phyloP scores from a whole-genome alignment of 2,888 invertebrate genomes.

The Cotesia congregata region DNA sequence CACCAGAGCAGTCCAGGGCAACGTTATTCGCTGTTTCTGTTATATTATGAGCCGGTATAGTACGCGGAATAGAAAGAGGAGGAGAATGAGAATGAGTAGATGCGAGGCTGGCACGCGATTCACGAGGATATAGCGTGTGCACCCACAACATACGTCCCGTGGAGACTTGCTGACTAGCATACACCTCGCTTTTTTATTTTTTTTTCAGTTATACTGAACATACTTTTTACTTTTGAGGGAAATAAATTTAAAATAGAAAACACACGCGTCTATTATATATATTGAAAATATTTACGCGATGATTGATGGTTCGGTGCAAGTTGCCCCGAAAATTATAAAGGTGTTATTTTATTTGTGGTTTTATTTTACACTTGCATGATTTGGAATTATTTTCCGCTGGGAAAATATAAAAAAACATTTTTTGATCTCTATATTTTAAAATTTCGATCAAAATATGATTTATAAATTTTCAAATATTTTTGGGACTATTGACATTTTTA shows the following conservation, averaged over 20 bases:
- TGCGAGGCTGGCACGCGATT: slow-evolving; percentile 53
- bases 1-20: slow-evolving; percentile 16
- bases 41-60: no score
- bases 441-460: no score
- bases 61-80: slow-evolving; percentile 42
- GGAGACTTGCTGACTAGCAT: slow-evolving; percentile 23
- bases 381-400: not conserved
- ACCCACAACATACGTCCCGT: slow-evolving; percentile 31
- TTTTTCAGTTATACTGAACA: slow-evolving; percentile 19
- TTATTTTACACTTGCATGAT: not conserved
- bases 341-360: not conserved
- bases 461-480: no score
- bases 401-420: no score
- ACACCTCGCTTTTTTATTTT: slow-evolving; percentile 17
- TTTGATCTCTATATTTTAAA: no score
- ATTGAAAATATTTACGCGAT: not conserved
- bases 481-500: no score
- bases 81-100: slow-evolving; percentile 40
- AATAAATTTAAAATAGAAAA: not conserved
- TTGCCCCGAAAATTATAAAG: not conserved
- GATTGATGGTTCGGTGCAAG: not conserved
- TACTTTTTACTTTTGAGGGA: slow-evolving; percentile 12
- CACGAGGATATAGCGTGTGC: slow-evolving; percentile 30
- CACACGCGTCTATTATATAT: not conserved
- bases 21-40: slow-evolving; percentile 31